Base-by-base conservation (phyloP, 2,113 vertebrate genomes). In the Fulica atra region DNA sequence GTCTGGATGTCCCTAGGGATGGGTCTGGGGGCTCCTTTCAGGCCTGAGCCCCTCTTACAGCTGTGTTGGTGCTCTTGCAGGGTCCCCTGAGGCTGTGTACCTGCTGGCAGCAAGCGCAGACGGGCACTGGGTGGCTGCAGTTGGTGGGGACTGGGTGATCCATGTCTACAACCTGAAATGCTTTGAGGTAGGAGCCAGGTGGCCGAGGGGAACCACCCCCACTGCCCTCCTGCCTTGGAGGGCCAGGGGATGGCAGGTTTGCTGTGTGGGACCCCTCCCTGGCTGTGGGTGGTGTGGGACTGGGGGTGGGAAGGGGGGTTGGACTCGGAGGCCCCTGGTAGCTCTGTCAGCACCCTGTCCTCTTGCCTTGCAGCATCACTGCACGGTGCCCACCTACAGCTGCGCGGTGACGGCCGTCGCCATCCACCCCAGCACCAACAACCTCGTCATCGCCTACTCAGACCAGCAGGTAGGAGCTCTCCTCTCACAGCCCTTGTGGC, bases 381-480 rank as follows among this genome's bases (percentile, higher is more conserved):
- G 99, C 66, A 93, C 88, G 1, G 98, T 99, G 51, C 99, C 99
- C 31, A 94, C 88, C 6, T 99, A 99, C 81, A 92, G 90, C 86
- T 99, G 99, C 5, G 99, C 98, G 3, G 99, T 99, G 73, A 98
- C 98, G 0, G 99, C 99, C 31, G 85, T 99, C 4, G 98, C 98
- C 88, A 98, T 99, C 79, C 98, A 99, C 78, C 99, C 99, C 2
- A 12, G 74, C 54, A 99, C 98, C 95, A 98, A 98, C 96, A 98
- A 98, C 97, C 98, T 99, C 1, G 96, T 99, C 7, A 97, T 98
- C 0, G 97, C 98, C 31, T 98, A 99, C n/a, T 98, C 99, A 0
- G 99, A 99, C 97, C 99, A 99, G 87, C 99, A 99, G 99, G 99
- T 99, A 92, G 82, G 97, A 93, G 36, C 61, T 40, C 3, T 64